phyloP scores from a whole-genome alignment of 2,113 vertebrate species.

The Laterallus jamaicensis region DNA sequence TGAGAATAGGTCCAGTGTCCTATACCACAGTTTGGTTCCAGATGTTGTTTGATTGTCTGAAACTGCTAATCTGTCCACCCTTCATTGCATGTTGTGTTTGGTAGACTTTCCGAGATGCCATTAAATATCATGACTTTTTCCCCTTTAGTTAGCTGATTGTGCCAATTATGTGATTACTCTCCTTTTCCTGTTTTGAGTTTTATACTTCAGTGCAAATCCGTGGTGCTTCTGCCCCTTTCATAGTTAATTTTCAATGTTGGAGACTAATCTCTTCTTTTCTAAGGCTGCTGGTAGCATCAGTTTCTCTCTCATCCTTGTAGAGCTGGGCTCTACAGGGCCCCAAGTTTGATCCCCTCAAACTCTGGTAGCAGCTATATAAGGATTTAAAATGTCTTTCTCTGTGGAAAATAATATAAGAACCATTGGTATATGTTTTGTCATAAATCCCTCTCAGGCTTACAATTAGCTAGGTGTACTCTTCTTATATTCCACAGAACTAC shows the following conservation, averaged over 20 bases:
- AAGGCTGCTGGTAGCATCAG: neutral
- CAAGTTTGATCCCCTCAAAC: neutral
- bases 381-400: neutral
- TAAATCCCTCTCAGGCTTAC: neutral
- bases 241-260: neutral
- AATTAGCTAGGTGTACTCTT: neutral
- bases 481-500: neutral
- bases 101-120: neutral
- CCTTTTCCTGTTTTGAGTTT: neutral
- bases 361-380: neutral
- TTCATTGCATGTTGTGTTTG: neutral
- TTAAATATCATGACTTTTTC: neutral
- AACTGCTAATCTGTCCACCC: neutral
- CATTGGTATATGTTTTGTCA: neutral
- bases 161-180: neutral
- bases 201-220: neutral
- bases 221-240: neutral
- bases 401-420: neutral
- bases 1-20: neutral
- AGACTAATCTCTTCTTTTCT: neutral
- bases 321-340: neutral
- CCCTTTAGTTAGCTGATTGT: neutral
- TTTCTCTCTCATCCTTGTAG: neutral
- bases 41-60: neutral
- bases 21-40: neutral